Percentiles rank a stretch among this genome's conserved stretches.
phyloP scores from a whole-genome alignment of 2,113 vertebrate genomes.

The Oxyruncus cristatus region DNA sequence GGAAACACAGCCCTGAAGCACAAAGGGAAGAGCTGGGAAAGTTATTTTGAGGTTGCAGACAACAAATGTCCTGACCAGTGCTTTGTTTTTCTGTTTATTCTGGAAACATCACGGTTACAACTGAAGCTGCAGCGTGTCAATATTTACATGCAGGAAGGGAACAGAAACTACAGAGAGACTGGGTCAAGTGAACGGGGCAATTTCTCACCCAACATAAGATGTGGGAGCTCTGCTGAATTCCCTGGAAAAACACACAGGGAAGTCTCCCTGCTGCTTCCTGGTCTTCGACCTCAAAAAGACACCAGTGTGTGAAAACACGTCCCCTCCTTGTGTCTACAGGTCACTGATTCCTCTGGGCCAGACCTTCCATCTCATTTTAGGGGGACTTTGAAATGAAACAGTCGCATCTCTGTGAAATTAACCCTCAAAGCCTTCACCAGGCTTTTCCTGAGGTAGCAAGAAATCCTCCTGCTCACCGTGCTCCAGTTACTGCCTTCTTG shows the following conservation, averaged over 20 bases:
- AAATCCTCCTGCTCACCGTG: not conserved
- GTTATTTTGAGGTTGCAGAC: not conserved
- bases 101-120: not conserved
- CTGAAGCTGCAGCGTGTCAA: not conserved
- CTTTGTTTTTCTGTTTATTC: not conserved
- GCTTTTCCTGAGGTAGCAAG: not conserved
- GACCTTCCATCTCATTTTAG: not conserved
- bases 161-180: accelerated
- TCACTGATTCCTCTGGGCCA: not conserved
- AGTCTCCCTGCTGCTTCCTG: constrained; percentile 7
- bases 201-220: not conserved
- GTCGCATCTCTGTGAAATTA: not conserved
- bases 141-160: not conserved
- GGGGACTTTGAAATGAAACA: not conserved
- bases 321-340: not conserved
- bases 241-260: not conserved
- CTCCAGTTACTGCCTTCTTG: not conserved
- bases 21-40: not conserved
- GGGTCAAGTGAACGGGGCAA: not conserved
- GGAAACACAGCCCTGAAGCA: not conserved
- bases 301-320: not conserved
- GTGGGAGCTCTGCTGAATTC: not conserved
- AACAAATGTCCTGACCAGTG: not conserved
- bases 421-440: not conserved
- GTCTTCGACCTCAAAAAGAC: not conserved